Evolutionary conservation across 2,888 invertebrate species (phyloP).

Genomic region (Camptogramma bilineatum): DNA sequence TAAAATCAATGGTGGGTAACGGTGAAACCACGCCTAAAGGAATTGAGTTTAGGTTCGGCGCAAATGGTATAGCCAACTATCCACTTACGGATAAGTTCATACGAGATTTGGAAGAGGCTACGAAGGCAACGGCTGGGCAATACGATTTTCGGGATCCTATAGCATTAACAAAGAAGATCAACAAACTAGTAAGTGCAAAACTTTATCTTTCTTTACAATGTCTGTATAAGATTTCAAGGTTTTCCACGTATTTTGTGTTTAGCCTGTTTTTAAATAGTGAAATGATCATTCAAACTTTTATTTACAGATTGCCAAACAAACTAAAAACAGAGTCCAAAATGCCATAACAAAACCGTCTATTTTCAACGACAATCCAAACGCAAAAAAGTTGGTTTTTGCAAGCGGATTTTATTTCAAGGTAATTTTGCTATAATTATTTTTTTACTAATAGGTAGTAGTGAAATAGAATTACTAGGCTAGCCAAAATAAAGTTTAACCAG

Average conservation of each 20-base stretch:
- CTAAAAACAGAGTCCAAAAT: background rate
- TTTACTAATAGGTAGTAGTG: too few species aligned
- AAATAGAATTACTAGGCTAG: too few species aligned
- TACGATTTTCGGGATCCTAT: background rate
- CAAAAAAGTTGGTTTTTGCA: background rate
- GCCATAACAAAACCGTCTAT: background rate
- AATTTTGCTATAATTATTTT: too few species aligned
- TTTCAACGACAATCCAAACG: background rate
- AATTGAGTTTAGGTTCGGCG: background rate
- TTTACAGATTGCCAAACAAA: conserved; percentile 11
- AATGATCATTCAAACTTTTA: too few species aligned
- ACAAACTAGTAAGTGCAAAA: background rate
- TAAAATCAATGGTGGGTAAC: background rate
- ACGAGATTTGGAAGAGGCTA: background rate
- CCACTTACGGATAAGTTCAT: background rate
- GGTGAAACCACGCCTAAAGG: background rate
- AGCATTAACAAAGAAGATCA: background rate
- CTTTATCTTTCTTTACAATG: too few species aligned
- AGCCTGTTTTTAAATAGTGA: too few species aligned
- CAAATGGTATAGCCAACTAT: background rate
- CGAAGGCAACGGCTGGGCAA: background rate
- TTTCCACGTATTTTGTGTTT: too few species aligned
- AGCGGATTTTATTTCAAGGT: conserved; percentile 2
- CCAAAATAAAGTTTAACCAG: too few species aligned
- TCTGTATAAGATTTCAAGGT: too few species aligned